Evolutionary conservation across 2,888 invertebrate species (phyloP).

Genomic region (Sphaeridia pumilis): DNA sequence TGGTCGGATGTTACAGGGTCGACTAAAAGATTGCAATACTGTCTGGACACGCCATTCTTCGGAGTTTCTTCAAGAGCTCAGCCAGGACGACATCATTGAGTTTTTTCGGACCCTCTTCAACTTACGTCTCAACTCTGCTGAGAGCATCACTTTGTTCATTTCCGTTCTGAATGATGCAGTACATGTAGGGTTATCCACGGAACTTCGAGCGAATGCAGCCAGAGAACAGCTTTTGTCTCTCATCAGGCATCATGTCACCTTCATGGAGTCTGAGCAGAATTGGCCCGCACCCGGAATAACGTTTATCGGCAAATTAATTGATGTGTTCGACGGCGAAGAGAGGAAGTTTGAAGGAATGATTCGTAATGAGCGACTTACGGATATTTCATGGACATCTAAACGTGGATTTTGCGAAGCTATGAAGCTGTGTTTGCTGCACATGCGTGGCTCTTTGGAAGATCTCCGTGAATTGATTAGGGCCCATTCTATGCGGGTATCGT

Average conservation of each 20-base stretch:
- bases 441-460: constrained; percentile 22
- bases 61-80: constrained; percentile 25
- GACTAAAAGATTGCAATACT: constrained; percentile 25
- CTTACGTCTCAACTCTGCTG: constrained; percentile 15
- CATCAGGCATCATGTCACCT: constrained; percentile 24
- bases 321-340: constrained; percentile 17
- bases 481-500: constrained; percentile 29
- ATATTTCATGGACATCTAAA: constrained; percentile 1
- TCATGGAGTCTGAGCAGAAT: constrained; percentile 22
- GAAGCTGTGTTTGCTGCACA: not conserved
- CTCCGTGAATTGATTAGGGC: constrained; percentile 19
- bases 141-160: constrained; percentile 20
- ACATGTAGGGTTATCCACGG: constrained; percentile 20
- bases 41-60: constrained; percentile 32
- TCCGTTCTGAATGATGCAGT: constrained; percentile 26
- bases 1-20: no score
- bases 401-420: constrained; percentile 18
- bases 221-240: constrained; percentile 11
- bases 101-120: constrained; percentile 26
- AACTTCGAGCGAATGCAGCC: not conserved
- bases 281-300: constrained; percentile 30
- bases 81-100: constrained; percentile 15
- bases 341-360: constrained; percentile 2
- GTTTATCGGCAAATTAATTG: constrained; percentile 21
- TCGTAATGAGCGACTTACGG: not conserved